phyloP scores from a whole-genome alignment of 1,140 invertebrate species.

The Ectropis grisescens region DNA sequence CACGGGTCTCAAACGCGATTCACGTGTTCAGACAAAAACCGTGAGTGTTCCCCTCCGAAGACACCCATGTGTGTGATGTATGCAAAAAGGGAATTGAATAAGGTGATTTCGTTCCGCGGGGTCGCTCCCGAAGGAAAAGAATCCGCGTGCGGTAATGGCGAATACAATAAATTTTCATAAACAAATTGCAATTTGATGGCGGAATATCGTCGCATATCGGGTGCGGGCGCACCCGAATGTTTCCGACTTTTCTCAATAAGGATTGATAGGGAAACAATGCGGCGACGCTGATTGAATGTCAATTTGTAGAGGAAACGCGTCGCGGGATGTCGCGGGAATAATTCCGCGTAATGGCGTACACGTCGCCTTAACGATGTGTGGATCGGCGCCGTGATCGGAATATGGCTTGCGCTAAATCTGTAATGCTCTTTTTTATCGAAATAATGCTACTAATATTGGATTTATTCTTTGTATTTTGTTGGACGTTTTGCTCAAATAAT shows the following conservation, averaged over 20 bases:
- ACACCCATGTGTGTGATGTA: constrained; percentile 55
- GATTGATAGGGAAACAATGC: constrained; percentile 68
- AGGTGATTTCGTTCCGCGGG: constrained; percentile 64
- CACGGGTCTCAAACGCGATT: constrained; percentile 61
- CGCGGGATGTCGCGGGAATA: constrained; percentile 29
- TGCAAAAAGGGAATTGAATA: constrained; percentile 70
- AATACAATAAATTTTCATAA: constrained; percentile 71
- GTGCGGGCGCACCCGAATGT: constrained; percentile 52
- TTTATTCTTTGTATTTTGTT: no score
- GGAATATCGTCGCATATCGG: constrained; percentile 42
- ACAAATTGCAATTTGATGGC: constrained; percentile 69
- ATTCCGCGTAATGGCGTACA: constrained; percentile 44
- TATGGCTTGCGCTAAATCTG: constrained; percentile 9
- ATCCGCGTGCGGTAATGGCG: constrained; percentile 57
- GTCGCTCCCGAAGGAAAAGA: constrained; percentile 65
- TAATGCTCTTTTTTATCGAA: no score
- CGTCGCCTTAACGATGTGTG: constrained; percentile 47
- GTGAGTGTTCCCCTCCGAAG: constrained; percentile 41
- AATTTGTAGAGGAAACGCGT: no score
- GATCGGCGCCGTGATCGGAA: no score
- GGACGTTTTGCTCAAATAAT: no score
- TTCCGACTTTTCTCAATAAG: constrained; percentile 58
- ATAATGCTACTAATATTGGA: no score
- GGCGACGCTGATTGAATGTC: constrained; percentile 65
- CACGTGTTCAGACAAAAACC: constrained; percentile 62